These are phyloP conservation scores for Ctenicera cuprea DNA, from an alignment of 2,888 invertebrate species.

Conservation along the genomic window DNA sequence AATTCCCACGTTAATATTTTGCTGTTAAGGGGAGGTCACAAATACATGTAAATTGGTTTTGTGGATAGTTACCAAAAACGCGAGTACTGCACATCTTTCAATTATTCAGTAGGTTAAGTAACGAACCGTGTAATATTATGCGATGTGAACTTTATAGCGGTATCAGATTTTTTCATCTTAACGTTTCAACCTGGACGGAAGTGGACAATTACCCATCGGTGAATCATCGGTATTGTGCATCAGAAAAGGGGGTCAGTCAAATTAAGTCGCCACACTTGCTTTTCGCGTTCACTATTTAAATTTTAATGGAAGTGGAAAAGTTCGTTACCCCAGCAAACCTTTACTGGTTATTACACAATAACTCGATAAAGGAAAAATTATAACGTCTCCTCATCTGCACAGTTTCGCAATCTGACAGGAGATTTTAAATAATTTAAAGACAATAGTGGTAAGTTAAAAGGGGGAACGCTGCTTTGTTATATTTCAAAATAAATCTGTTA, in stretches of 20 bases:
- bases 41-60: constrained; percentile 47
- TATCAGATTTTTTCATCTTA: constrained; percentile 57
- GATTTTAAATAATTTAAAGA: background rate
- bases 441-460: background rate
- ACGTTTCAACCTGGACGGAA: constrained; percentile 66
- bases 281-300: constrained; percentile 52
- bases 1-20: constrained; percentile 51
- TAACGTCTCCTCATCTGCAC: background rate
- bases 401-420: background rate
- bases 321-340: constrained; percentile 31
- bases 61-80: constrained; percentile 42
- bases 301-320: constrained; percentile 51
- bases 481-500: no score
- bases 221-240: constrained; percentile 63
- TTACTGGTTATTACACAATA: constrained; percentile 40
- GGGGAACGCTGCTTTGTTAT: no score
- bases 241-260: constrained; percentile 55
- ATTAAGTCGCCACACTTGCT: constrained; percentile 53
- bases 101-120: constrained; percentile 56
- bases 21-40: constrained; percentile 47
- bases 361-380: constrained; percentile 39
- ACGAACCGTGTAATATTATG: constrained; percentile 61
- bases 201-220: constrained; percentile 65
- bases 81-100: constrained; percentile 49
- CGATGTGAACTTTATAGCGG: constrained; percentile 53